Percentiles rank a stretch among this genome's conserved stretches.
phyloP scores from a whole-genome alignment of 2,888 invertebrate genomes.

The Candidula unifasciata region DNA sequence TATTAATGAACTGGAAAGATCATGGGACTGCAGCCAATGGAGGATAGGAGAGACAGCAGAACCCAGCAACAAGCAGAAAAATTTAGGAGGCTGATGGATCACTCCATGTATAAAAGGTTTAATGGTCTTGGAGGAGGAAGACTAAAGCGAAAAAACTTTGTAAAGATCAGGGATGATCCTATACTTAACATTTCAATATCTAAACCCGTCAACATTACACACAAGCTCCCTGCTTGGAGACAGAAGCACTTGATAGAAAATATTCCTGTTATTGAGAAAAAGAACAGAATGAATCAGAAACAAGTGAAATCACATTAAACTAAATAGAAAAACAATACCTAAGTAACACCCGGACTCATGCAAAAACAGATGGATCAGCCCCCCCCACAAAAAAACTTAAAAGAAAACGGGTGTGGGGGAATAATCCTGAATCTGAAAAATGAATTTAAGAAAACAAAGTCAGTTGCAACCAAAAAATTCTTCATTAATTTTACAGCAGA shows the following conservation, averaged over 20 bases:
- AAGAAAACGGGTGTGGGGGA: too few relatives aligned
- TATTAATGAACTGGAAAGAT: slow-evolving; percentile 2
- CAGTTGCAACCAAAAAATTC: too few relatives aligned
- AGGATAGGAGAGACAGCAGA: background rate
- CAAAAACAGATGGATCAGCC: too few relatives aligned
- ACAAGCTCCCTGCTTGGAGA: background rate
- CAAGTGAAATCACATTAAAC: background rate
- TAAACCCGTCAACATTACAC: background rate
- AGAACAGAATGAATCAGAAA: background rate
- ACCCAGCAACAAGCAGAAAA: background rate
- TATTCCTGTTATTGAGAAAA: background rate
- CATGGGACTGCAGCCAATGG: background rate
- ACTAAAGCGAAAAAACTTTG: background rate
- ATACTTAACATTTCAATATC: too few relatives aligned
- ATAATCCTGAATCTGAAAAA: too few relatives aligned
- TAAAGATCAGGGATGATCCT: too few relatives aligned
- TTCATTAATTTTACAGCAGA: too few relatives aligned
- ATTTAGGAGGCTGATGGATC: background rate
- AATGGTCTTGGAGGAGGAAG: background rate
- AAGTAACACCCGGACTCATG: too few relatives aligned
- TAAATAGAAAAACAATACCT: too few relatives aligned
- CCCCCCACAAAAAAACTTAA: too few relatives aligned
- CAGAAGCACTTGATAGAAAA: background rate
- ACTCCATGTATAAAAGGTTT: background rate
- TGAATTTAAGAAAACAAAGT: too few relatives aligned